A percentile compares a stretch with the other conserved stretches of the same genome.
These are phyloP conservation scores for Lordiphosa stackelbergi DNA, from an alignment of 1,140 invertebrate genomes.

Conservation along the genomic window DNA sequence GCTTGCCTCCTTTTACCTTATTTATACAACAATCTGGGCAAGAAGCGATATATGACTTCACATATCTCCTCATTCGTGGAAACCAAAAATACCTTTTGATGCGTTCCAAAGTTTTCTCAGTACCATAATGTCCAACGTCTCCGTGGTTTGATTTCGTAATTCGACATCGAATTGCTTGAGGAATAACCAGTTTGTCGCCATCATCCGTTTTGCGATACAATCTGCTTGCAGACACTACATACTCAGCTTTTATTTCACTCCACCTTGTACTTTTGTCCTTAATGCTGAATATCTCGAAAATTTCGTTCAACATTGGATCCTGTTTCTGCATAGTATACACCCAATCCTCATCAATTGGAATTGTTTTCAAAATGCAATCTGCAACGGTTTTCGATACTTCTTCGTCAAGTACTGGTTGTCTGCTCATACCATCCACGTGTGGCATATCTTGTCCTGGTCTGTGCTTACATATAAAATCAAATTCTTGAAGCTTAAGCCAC, in stretches of 20 bases:
- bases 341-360: background rate
- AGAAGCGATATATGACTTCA: background rate
- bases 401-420: background rate
- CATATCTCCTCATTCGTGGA: background rate
- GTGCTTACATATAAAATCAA: background rate
- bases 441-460: background rate
- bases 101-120: too few relatives aligned
- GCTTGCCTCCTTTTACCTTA: conserved; percentile 1
- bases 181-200: too few relatives aligned
- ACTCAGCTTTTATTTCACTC: background rate
- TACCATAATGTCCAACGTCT: too few relatives aligned
- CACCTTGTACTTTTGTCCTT: background rate
- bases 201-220: too few relatives aligned
- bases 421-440: background rate
- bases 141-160: too few relatives aligned
- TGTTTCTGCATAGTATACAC: background rate
- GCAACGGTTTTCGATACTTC: background rate
- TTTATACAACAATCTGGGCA: too few relatives aligned
- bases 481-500: background rate
- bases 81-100: background rate
- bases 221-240: background rate
- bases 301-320: background rate
- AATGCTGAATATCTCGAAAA: background rate
- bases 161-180: too few relatives aligned
- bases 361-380: background rate